Percentiles rank a stretch among this genome's conserved stretches.
Evolutionary conservation across 2,113 vertebrate species (phyloP).

Genomic region (Ictalurus furcatus): DNA sequence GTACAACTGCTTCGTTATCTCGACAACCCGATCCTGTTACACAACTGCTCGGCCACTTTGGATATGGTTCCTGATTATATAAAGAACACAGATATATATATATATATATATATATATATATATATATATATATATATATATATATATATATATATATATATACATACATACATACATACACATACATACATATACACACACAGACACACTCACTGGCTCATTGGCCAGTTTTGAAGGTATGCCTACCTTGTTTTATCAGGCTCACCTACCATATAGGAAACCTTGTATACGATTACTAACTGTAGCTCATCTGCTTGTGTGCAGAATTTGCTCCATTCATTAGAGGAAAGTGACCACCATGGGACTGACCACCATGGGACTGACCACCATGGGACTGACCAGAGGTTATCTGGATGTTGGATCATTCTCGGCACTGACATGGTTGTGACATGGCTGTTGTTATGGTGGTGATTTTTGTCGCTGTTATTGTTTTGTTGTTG

Average conservation of each 20-base stretch:
- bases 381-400: background rate
- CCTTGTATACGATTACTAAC: background rate
- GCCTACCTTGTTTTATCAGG: background rate
- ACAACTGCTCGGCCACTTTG: background rate
- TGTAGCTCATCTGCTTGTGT: background rate
- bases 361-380: background rate
- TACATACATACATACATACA: background rate
- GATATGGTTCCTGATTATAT: background rate
- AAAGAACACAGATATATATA: background rate
- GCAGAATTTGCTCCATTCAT: background rate
- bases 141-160: background rate
- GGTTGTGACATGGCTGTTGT: background rate
- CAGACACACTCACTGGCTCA: background rate
- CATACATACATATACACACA: background rate
- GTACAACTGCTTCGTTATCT: background rate
- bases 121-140: no score
- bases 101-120: no score
- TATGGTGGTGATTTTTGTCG: background rate
- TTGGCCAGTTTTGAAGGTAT: background rate
- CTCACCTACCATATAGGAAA: background rate
- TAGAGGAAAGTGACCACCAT: background rate
- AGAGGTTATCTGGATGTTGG: background rate
- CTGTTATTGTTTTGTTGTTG: background rate
- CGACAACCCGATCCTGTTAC: slow-evolving; percentile 1
- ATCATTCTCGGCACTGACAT: background rate